phyloP scores from a whole-genome alignment of 2,113 vertebrate species.

The Platanista minor region DNA sequence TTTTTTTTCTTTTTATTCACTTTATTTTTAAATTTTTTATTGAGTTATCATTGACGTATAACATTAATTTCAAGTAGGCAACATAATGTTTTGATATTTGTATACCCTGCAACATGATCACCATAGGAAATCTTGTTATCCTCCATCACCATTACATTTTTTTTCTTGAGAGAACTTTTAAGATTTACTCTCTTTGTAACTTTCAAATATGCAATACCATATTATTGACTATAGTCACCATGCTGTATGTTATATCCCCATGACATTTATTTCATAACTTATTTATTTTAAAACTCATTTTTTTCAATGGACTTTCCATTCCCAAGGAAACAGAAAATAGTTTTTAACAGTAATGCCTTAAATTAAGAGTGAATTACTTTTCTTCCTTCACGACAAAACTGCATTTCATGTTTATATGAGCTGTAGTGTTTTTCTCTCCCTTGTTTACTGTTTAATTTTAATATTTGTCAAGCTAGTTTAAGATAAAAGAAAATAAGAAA shows the following conservation, averaged over 20 bases:
- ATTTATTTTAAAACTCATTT: not conserved
- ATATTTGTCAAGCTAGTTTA: constrained; percentile 25
- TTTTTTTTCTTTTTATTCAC: not conserved
- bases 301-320: not conserved
- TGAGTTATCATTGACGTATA: not conserved
- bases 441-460: constrained; percentile 33
- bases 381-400: not conserved
- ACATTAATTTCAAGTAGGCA: not conserved
- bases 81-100: not conserved
- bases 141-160: not conserved
- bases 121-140: not conserved
- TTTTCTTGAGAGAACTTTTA: not conserved
- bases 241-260: not conserved
- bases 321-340: not conserved
- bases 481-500: constrained; percentile 3
- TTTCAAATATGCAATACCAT: not conserved
- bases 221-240: not conserved
- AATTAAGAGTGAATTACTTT: not conserved
- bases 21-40: not conserved
- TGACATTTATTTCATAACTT: not conserved
- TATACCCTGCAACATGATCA: not conserved
- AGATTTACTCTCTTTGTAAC: not conserved
- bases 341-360: not conserved
- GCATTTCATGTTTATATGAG: not conserved
- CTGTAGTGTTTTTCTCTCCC: not conserved